phyloP scores from a whole-genome alignment of 1,140 invertebrate species.

The Pogonognathellus flavescens region DNA sequence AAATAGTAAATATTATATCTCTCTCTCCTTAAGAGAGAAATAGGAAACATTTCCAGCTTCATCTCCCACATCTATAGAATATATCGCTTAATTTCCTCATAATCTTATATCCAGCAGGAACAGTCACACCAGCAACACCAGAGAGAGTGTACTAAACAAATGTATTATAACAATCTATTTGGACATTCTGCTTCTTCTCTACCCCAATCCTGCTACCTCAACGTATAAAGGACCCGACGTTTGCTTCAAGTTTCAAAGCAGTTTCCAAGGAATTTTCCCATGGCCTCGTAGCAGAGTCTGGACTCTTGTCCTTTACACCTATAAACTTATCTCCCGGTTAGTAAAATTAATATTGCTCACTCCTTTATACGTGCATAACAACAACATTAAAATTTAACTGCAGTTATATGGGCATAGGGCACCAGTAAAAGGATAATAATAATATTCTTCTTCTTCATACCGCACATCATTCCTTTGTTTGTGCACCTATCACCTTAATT shows the following conservation, averaged over 20 bases:
- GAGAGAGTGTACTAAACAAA: neutral
- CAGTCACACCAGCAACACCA: neutral
- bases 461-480: neutral
- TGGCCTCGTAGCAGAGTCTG: conserved; percentile 34
- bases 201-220: too few species aligned
- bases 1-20: conserved; percentile 9
- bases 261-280: conserved; percentile 61
- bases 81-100: too few species aligned
- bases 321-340: too few species aligned
- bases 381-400: too few species aligned
- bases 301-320: neutral
- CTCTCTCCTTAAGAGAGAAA: neutral
- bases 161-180: neutral
- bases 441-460: neutral
- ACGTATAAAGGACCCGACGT: conserved; percentile 51
- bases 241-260: conserved; percentile 62
- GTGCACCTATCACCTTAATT: neutral
- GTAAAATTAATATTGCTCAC: too few species aligned
- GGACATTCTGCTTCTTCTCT: neutral
- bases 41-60: neutral
- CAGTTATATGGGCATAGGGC: neutral
- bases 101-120: neutral
- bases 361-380: too few species aligned
- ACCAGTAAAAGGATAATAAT: neutral
- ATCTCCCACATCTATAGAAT: too few species aligned